Conservation (phyloP, 2,797 vertebrate genomes). For the Vespertilio murinus region DNA sequence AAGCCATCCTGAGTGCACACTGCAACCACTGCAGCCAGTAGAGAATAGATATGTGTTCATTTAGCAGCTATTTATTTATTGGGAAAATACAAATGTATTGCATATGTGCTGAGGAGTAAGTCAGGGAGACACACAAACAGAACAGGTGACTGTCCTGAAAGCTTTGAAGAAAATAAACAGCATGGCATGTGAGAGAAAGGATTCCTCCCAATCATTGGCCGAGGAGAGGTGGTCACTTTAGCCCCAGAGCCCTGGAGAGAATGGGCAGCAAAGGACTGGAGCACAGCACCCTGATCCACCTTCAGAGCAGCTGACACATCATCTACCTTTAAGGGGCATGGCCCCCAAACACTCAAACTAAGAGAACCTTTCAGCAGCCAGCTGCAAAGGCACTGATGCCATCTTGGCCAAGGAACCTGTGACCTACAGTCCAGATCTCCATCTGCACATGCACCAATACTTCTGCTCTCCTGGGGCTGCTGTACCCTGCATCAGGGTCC, state of each 20-base stretch:
- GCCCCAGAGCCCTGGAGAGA: not conserved
- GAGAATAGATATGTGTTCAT: not conserved
- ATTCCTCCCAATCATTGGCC: not conserved
- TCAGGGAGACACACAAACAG: not conserved
- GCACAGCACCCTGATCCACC: not conserved
- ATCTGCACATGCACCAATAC: not conserved
- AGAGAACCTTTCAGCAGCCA: not conserved
- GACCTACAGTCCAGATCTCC: not conserved
- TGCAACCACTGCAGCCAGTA: not conserved
- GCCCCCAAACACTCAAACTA: not conserved
- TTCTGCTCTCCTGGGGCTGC: not conserved
- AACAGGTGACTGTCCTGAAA: not conserved
- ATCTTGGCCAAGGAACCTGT: not conserved
- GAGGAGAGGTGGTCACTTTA: not conserved
- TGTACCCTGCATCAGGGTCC: not conserved
- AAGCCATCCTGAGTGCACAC: not conserved
- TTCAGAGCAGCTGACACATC: not conserved
- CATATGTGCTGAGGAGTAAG: not conserved
- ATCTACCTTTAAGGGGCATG: not conserved
- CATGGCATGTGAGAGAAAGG: not conserved
- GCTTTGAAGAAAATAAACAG: not conserved
- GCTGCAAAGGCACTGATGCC: not conserved
- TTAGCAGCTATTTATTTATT: not conserved
- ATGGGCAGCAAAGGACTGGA: not conserved
- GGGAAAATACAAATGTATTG: not conserved